Conservation (phyloP, 2,888 invertebrate species). For the Drosophila leonis region DNA sequence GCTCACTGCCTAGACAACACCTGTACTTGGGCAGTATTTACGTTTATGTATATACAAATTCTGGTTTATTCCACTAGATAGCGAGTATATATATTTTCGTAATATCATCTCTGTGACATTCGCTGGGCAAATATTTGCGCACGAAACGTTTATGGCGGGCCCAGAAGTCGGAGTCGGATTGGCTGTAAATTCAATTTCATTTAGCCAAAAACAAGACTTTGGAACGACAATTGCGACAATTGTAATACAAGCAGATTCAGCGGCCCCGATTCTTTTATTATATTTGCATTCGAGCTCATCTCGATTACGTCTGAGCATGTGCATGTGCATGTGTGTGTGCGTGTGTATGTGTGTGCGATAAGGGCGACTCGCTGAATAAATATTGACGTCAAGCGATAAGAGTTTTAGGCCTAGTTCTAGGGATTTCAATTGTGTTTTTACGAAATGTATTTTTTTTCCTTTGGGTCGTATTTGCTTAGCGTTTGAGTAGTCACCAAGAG, state of each 20-base stretch:
- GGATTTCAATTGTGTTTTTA: slow-evolving; percentile 10
- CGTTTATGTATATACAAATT: background rate
- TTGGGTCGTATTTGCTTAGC: slow-evolving; percentile 36
- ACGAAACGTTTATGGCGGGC: slow-evolving; percentile 32
- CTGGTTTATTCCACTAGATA: slow-evolving; percentile 11
- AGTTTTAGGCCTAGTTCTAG: slow-evolving; percentile 1
- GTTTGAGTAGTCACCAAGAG: slow-evolving; percentile 2
- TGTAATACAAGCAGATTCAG: slow-evolving; percentile 20
- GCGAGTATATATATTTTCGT: background rate
- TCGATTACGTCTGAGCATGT: slow-evolving; percentile 16
- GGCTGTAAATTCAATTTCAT: slow-evolving; percentile 31
- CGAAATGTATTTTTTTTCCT: slow-evolving; percentile 19
- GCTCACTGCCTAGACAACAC: background rate
- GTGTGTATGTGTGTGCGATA: slow-evolving; percentile 24
- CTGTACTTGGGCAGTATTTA: background rate
- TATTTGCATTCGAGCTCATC: slow-evolving; percentile 50
- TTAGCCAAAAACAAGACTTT: slow-evolving; percentile 41
- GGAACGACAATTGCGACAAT: slow-evolving; percentile 39
- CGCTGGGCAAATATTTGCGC: slow-evolving; percentile 50
- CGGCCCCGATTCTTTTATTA: slow-evolving; percentile 47
- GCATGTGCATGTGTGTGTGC: background rate
- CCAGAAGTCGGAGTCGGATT: slow-evolving; percentile 33
- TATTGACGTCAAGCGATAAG: slow-evolving; percentile 59
- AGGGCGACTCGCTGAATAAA: slow-evolving; percentile 35
- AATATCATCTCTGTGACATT: slow-evolving; percentile 22